These are phyloP conservation scores for Hiodon alosoides DNA, from an alignment of 2,113 vertebrate genomes.

Conservation along the genomic window DNA sequence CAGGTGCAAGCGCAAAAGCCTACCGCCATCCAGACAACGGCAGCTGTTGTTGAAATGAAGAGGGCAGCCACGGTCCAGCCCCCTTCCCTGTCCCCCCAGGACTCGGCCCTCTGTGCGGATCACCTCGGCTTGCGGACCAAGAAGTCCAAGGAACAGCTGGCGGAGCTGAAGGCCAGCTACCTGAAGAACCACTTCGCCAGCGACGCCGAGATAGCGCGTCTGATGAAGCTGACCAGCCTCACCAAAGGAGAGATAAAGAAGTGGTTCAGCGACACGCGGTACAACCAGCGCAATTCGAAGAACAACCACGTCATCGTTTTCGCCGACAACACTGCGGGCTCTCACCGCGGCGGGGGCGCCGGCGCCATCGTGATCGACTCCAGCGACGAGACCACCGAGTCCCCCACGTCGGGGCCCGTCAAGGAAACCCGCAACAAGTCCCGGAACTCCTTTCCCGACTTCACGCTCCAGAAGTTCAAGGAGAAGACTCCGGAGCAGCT, in stretches of 20 bases:
- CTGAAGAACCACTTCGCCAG: slow-evolving; percentile 91
- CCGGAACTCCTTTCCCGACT: slow-evolving; percentile 82
- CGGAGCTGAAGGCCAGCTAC: slow-evolving; percentile 91
- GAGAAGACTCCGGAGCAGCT: slow-evolving; percentile 91
- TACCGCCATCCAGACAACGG: slow-evolving; percentile 67
- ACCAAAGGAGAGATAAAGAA: slow-evolving; percentile 98
- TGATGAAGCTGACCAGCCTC: slow-evolving; percentile 92
- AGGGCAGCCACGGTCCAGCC: slow-evolving; percentile 74
- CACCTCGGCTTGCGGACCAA: slow-evolving; percentile 82
- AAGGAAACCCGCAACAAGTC: slow-evolving; percentile 63
- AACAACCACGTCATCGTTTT: slow-evolving; percentile 61
- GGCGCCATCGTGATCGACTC: slow-evolving; percentile 70
- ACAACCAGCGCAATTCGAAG: slow-evolving; percentile 78
- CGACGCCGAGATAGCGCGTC: slow-evolving; percentile 83
- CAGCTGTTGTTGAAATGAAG: slow-evolving; percentile 75
- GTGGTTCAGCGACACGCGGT: slow-evolving; percentile 97
- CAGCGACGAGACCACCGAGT: slow-evolving; percentile 67
- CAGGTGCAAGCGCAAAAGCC: slow-evolving; percentile 77
- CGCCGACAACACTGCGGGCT: slow-evolving; percentile 31
- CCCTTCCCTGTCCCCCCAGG: slow-evolving; percentile 76
- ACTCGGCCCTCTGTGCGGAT: slow-evolving; percentile 69
- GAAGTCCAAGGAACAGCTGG: slow-evolving; percentile 95
- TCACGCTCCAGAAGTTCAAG: slow-evolving; percentile 87
- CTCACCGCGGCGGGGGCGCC: slow-evolving; percentile 48
- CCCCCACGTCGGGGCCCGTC: slow-evolving; percentile 40